Evolutionary conservation across 2,888 invertebrate genomes (phyloP), one percentile per base, ranked within the genome.

Genomic region (Agrochola circellaris): DNA sequence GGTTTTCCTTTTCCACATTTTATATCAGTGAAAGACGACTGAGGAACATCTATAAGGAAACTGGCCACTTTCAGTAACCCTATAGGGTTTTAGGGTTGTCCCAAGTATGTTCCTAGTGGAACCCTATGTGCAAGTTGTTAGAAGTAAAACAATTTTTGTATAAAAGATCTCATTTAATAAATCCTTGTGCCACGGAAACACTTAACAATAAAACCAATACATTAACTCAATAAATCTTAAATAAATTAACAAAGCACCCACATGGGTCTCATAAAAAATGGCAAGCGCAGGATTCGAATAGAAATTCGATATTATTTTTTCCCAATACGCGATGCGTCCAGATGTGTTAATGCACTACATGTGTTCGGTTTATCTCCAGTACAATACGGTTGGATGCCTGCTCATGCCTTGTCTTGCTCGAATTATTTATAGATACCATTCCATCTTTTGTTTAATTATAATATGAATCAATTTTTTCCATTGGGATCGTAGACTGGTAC

Each of bases 301-400:
- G 94, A 92, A 94, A 95, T 91, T 87, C 80, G 93, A 95, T 94
- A 93, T 91, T 80, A 91, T 92, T 93, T 93, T 93, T 89, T 88
- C 86, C 87, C 83, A 82, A 88, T 85, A 81, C 74, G 61, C 79
- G 67, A 81, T 82, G 72, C 72, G 73, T 61, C 92, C 94, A 93
- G 92, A 93, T 94, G 94, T 91, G 91, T 92, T 94, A 93, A 93
- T 94, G 93, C 92, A 90, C 77, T 90, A 89, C 94, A 94, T 93
- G 88, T 94, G 94, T 93, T 92, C 85, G 64, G 88, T 88, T 93
- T 90, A 92, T 93, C 93, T 93, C 90, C 88, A 89, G 82, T 86
- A 88, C 85, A 91, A 90, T 90, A 88, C 89, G 70, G 51, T 77
- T 91, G 90, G 88, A 93, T 93, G 88, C 89, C 87, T 78, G 83